Base-by-base conservation (phyloP, 1,140 invertebrate genomes). In the Aplysia californica region DNA sequence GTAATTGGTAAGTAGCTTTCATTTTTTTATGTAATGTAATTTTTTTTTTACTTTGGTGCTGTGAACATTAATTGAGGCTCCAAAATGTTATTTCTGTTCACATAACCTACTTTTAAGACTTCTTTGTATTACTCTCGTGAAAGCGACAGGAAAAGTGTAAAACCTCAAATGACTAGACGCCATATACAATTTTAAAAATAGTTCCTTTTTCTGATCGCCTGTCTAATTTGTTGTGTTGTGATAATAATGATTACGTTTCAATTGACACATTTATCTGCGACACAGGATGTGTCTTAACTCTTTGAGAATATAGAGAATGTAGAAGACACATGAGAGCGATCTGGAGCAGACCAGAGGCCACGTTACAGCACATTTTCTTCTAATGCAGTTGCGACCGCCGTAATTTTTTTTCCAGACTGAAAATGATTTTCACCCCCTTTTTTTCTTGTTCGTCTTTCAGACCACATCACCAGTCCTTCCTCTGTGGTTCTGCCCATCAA, bases 401-500 rank as follows among this genome's bases (percentile, higher is more conserved):
- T 50, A 15, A 50, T 50, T 50, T 15, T 50, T 50, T 50, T 50
- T 50, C 44, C n/a, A 10, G n/a, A 50, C n/a, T 15, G 44, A 50
- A 50, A 50, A 50, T n/a, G n/a, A n/a, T n/a, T n/a, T n/a, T n/a
- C 20, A 33, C 23, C 26, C 35, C n/a, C 5, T 31, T 10, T 61
- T 21, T 15, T 29, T 74, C n/a, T 31, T 38, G 26, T 74, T 38
- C 64, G 35, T 23, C 50, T 78, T 55, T 23, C 79, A 86, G 85
- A 86, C 76, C 74, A 81, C 44, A 85, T 86, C 59, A 79, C 81
- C 2, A 81, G 81, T 55, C 76, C 78, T 4, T 78, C 77, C 5
- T 56, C 83, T 21, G 73, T 85, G 1, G 20, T 84, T 18, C 75
- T 87, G 76, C 85, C 85, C 15, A 72, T 86, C 6, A 82, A 79